Base-by-base conservation (phyloP, 2,888 invertebrate species). In the Drosophila diplacantha region DNA sequence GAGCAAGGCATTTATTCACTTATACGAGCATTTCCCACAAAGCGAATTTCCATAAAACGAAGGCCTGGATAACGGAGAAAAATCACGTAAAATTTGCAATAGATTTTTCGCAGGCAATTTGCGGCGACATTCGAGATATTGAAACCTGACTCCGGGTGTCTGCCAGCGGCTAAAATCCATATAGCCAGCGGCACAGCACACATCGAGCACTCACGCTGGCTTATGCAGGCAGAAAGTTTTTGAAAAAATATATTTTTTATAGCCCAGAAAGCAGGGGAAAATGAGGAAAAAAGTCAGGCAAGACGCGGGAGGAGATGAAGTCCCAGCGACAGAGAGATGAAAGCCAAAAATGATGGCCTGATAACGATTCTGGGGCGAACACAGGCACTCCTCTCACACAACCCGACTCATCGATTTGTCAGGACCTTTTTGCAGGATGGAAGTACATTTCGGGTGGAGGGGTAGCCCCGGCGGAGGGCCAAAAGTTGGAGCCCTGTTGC, bases 71-170 rank as follows among this genome's bases (percentile, higher is more conserved):
- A 24, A 24, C 12, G 38, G n/a, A 12, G 11, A 18, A 16, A 43
- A 65, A 65, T 60, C 67, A 66, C 46, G 68, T 51, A 43, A 43
- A 55, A 34, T 43, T 61, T 38, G 51, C 51, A 56, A 55, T 67
- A 67, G 67, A 67, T 55, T 51, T 51, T 68, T 60, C 20, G 52
- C 67, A 60, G 51, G 68, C 51, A 67, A 65, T 68, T 68, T 56
- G 67, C 55, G 29, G 49, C 31, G 50, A 49, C 50, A 56, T 49
- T 52, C 32, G 52, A 63, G 50, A 43, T 37, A 51, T 64, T 51
- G 64, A 43, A 51, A 35, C 64, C 51, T 51, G 49, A 49, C 31
- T 49, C 58, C 41, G 18, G 7, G 22, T 41, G 29, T 49, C 34
- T 14, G 60, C 31, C 29, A 22, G 24, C 7, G 50, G 35, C 18